These are phyloP conservation scores for Galerucella nymphaeae DNA, from an alignment of 2,888 invertebrate species.

Conservation along the genomic window DNA sequence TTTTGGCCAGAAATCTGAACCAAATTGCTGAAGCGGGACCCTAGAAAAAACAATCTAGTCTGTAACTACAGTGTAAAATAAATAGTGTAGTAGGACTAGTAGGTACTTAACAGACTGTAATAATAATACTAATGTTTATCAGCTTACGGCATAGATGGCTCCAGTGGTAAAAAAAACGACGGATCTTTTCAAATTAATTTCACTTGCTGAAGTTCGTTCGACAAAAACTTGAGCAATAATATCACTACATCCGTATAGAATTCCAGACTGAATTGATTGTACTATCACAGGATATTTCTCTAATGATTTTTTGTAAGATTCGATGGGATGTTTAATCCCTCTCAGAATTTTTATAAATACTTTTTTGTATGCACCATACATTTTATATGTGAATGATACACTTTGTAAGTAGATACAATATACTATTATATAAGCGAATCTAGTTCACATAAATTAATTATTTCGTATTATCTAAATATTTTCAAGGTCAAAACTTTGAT, in stretches of 20 bases:
- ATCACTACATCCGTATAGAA: conserved; percentile 82
- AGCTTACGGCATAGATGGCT: conserved; percentile 47
- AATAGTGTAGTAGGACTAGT: no score
- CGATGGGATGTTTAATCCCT: conserved; percentile 1
- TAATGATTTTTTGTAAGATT: conserved; percentile 20
- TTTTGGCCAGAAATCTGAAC: conserved; percentile 71
- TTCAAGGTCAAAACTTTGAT: not conserved
- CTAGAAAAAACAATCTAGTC: conserved; percentile 54
- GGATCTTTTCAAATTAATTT: conserved; percentile 43
- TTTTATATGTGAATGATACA: not conserved
- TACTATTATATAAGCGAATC: not conserved
- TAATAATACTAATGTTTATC: not conserved
- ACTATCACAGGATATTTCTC: conserved; percentile 60
- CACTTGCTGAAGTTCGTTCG: conserved; percentile 61
- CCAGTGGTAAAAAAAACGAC: conserved; percentile 45
- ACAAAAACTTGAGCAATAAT: conserved; percentile 76
- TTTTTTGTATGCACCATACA: not conserved
- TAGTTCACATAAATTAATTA: not conserved
- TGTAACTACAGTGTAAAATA: conserved; percentile 2
- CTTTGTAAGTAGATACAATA: not conserved
- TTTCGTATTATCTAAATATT: not conserved
- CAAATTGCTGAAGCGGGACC: conserved; percentile 76
- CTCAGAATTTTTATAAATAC: not conserved
- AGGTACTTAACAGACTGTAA: no score
- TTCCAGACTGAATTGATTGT: conserved; percentile 74